Conservation (phyloP, 2,113 vertebrate genomes). For the Scortum barcoo region DNA sequence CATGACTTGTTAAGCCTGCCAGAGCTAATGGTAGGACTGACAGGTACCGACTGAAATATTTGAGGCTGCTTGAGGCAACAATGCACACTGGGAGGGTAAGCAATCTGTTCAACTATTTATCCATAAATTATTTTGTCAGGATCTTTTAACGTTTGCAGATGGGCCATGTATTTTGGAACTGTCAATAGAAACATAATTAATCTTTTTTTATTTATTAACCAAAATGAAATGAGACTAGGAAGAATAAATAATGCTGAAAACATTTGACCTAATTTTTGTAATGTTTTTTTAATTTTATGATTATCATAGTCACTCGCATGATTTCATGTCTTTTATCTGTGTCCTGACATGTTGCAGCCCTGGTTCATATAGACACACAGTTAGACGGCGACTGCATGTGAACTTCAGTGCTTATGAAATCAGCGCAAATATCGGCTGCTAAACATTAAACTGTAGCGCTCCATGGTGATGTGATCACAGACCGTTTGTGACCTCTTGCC, state of each 20-base stretch:
- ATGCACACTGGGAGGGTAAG: conserved; percentile 44
- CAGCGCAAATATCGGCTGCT: conserved; percentile 18
- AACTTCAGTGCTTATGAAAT: conserved; percentile 31
- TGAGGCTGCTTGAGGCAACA: conserved; percentile 52
- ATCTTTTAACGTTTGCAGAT: conserved; percentile 33
- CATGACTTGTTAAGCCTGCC: conserved; percentile 33
- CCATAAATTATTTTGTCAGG: conserved; percentile 55
- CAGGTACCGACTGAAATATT: conserved; percentile 43
- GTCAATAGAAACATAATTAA: conserved; percentile 23
- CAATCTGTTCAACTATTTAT: conserved; percentile 56
- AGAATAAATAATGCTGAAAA: neutral
- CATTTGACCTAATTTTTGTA: conserved; percentile 29
- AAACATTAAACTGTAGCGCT: conserved; percentile 48
- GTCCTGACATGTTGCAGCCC: conserved; percentile 13
- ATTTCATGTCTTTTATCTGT: neutral
- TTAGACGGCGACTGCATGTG: conserved; percentile 8
- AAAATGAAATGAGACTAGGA: neutral
- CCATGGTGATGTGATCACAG: conserved; percentile 60
- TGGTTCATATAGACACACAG: neutral
- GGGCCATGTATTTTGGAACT: conserved; percentile 12
- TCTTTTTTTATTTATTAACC: conserved; percentile 4
- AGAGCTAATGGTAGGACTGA: conserved; percentile 30
- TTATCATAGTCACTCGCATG: neutral
- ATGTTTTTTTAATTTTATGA: conserved; percentile 22
- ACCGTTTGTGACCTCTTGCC: conserved; percentile 45